Evolutionary conservation across 2,113 vertebrate genomes (phyloP).

Genomic region (Canis aureus): DNA sequence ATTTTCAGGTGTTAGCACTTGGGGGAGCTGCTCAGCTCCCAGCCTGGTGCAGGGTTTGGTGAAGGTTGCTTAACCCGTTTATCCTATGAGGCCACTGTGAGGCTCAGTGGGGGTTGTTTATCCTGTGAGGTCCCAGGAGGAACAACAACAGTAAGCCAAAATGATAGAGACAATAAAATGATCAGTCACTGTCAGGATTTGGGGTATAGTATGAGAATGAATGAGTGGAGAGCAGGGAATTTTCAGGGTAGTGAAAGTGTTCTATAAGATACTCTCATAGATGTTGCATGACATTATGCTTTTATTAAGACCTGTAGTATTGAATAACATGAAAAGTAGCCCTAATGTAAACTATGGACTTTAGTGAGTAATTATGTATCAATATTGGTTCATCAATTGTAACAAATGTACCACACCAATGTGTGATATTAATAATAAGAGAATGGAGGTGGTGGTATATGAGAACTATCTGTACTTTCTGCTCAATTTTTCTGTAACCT

Average conservation of each 20-base stretch:
- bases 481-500: background rate
- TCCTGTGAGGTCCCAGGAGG: no score
- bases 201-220: background rate
- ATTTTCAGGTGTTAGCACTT: no score
- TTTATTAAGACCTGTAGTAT: background rate
- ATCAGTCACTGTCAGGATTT: background rate
- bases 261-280: background rate
- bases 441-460: background rate
- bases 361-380: background rate
- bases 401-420: background rate
- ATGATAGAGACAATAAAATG: background rate
- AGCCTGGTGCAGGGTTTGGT: no score
- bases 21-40: no score
- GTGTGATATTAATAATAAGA: background rate
- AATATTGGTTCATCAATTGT: background rate
- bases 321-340: background rate
- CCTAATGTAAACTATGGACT: background rate
- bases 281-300: background rate
- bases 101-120: no score
- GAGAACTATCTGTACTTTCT: background rate
- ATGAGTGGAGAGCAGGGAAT: background rate
- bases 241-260: background rate
- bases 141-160: background rate
- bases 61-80: no score
- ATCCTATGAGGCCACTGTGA: no score